Evolutionary conservation across 2,888 invertebrate genomes (phyloP).

Genomic region (Drosophila fungiperda): DNA sequence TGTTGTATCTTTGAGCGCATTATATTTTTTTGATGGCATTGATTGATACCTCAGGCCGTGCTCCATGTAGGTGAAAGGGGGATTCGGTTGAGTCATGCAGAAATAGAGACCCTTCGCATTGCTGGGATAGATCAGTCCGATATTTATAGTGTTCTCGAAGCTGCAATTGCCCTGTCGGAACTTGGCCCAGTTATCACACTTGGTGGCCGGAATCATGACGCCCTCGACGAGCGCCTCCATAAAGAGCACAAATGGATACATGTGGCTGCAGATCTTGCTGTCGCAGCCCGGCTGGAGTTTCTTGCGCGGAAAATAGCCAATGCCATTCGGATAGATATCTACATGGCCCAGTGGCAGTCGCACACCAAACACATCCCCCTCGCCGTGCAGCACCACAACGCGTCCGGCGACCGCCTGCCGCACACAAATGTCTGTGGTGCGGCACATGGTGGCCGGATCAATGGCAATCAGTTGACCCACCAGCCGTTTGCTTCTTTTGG

Average conservation of each 20-base stretch:
- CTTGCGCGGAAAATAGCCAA: slow-evolving; percentile 76
- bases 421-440: slow-evolving; percentile 73
- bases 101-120: slow-evolving; percentile 76
- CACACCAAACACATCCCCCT: slow-evolving; percentile 80
- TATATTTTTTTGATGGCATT: slow-evolving; percentile 9
- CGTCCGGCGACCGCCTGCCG: slow-evolving; percentile 63
- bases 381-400: slow-evolving; percentile 82
- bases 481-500: slow-evolving; percentile 52
- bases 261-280: slow-evolving; percentile 79
- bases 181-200: slow-evolving; percentile 80
- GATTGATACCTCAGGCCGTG: slow-evolving; percentile 72
- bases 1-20: no score
- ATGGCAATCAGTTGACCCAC: slow-evolving; percentile 80
- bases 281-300: slow-evolving; percentile 82
- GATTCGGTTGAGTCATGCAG: slow-evolving; percentile 78
- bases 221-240: slow-evolving; percentile 81
- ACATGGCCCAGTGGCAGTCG: slow-evolving; percentile 75
- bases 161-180: slow-evolving; percentile 73
- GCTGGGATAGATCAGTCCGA: slow-evolving; percentile 75
- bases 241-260: slow-evolving; percentile 81
- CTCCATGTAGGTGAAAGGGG: slow-evolving; percentile 79
- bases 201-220: slow-evolving; percentile 79
- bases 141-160: slow-evolving; percentile 68
- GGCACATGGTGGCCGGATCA: slow-evolving; percentile 81
- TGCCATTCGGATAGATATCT: slow-evolving; percentile 83